Percentiles rank a stretch among this genome's conserved stretches.
phyloP scores from a whole-genome alignment of 2,113 vertebrate genomes.

The Cavia aperea region DNA sequence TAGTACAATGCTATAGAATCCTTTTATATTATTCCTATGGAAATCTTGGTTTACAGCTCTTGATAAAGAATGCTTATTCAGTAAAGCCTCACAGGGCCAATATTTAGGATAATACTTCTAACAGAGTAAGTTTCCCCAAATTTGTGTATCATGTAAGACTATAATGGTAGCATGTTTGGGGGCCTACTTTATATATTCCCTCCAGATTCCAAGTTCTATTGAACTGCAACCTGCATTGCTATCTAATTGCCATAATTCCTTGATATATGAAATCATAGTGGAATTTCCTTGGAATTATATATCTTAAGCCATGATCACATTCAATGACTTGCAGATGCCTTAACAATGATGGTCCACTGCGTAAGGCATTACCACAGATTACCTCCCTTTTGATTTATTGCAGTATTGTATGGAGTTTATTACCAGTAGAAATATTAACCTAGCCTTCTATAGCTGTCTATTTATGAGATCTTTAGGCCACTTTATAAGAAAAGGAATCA shows the following conservation, averaged over 20 bases:
- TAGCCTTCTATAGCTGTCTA: neutral
- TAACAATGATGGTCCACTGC: slow-evolving; percentile 55
- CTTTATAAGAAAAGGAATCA: neutral
- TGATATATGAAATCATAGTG: slow-evolving; percentile 52
- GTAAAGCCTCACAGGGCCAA: neutral
- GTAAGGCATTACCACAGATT: slow-evolving; percentile 43
- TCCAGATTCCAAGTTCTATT: slow-evolving; percentile 22
- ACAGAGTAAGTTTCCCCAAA: slow-evolving; percentile 33
- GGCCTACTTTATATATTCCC: neutral
- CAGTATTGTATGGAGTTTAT: slow-evolving; percentile 56
- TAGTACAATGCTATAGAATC: neutral
- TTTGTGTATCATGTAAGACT: slow-evolving; percentile 35
- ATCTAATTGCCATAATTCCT: slow-evolving; percentile 39
- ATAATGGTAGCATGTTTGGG: slow-evolving; percentile 1
- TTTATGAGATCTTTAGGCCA: neutral
- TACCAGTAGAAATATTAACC: slow-evolving; percentile 58
- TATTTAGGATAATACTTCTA: slow-evolving; percentile 8
- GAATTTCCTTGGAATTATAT: slow-evolving; percentile 64
- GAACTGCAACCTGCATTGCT: slow-evolving; percentile 5
- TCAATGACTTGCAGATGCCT: slow-evolving; percentile 63
- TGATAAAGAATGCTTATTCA: slow-evolving; percentile 11
- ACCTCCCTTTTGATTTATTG: slow-evolving; percentile 61
- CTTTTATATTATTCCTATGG: neutral
- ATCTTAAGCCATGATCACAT: slow-evolving; percentile 32
- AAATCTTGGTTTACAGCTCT: slow-evolving; percentile 32